These are phyloP conservation scores for Apostichopus californicus DNA, from an alignment of 35 echinoderm and acorn worm species.

Conservation along the genomic window DNA sequence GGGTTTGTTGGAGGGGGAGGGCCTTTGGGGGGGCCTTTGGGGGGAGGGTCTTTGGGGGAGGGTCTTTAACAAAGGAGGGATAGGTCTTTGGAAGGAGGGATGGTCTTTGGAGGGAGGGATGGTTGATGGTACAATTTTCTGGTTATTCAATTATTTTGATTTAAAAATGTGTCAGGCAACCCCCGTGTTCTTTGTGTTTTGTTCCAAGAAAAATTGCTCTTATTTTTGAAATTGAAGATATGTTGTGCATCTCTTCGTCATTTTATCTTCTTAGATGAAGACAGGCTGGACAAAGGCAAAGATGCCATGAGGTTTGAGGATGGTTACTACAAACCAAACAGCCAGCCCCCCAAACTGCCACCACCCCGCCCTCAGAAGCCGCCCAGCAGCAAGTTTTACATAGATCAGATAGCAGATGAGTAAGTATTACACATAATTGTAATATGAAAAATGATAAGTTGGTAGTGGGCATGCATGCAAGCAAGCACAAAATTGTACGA, in stretches of 20 bases:
- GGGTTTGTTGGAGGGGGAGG: no score
- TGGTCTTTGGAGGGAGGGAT: no score
- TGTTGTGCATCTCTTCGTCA: not conserved
- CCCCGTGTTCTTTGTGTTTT: not conserved
- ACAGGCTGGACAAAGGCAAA: not conserved
- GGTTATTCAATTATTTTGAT: not conserved
- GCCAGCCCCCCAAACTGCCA: not conserved
- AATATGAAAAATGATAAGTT: not conserved
- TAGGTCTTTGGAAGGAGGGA: no score
- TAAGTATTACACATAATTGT: not conserved
- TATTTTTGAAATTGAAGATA: not conserved
- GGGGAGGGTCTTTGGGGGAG: no score
- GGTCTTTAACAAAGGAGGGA: no score
- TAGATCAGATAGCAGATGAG: not conserved
- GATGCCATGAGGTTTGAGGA: constrained; percentile 8
- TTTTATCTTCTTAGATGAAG: not conserved
- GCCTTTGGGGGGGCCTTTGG: no score
- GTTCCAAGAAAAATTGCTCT: not conserved
- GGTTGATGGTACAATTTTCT: not conserved
- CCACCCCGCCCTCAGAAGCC: not conserved
- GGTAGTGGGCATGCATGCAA: no score
- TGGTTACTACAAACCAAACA: not conserved
- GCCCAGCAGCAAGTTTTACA: not conserved
- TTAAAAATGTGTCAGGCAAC: no score
- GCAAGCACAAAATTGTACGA: no score